Evolutionary conservation across 2,888 invertebrate species (phyloP), one percentile per base, ranked within the genome.

Genomic region (Pyrrhia umbra): DNA sequence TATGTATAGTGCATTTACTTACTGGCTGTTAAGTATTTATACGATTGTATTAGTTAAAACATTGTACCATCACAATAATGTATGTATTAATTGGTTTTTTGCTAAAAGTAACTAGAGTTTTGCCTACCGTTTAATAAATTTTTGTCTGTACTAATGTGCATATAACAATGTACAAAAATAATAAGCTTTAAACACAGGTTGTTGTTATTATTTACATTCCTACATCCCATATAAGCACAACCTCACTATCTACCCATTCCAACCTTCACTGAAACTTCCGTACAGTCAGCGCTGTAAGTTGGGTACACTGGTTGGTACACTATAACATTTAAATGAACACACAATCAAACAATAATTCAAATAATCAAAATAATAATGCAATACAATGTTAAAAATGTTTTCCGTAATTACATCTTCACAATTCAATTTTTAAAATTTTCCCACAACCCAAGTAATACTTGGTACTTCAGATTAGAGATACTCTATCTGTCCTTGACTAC

Each of bases 111-210:
- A 86, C 82, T 84, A 69, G 85, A 84, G 77, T 84, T 83, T 84
- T 82, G 68, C 68, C 78, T 81, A 79, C 80, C 54, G 59, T 82
- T 80, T 82, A 77, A 79, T 82, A 77, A 77, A 73, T 76, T 78
- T 42, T 82, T 86, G 79, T 90, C 86, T 86, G 77, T 89, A 94
- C 92, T 93, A 93, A 92, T 91, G 81, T 82, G 91, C 92, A 85
- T 92, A 88, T 93, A 94, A 93, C 88, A 90, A 84, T 91, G 92
- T 94, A 93, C 91, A 94, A 94, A 93, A 93, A 92, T 92, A 92
- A 94, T 90, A 94, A 92, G 94, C 94, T 94, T 94, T 93, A 94
- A 93, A 91, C 85, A 89, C 86, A 84, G 63, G 61, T 63, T 54
- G 62, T 78, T 80, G 65, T 82, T 80, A 70, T 87, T 82, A 75